Percentiles rank a stretch among this genome's conserved stretches.
Evolutionary conservation across 2,888 invertebrate species (phyloP).

Genomic region (Orthosia incerta): DNA sequence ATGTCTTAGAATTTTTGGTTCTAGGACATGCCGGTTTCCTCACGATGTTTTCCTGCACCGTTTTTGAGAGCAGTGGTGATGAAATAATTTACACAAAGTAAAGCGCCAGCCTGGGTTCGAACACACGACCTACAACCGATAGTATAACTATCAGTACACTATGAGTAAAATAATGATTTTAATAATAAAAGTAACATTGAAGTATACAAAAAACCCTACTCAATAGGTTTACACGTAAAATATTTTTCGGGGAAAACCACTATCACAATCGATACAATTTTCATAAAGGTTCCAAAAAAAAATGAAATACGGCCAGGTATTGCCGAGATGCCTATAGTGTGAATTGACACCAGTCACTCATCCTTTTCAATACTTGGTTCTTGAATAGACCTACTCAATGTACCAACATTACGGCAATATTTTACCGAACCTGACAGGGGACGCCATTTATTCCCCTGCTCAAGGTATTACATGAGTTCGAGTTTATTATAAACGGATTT

Average conservation of each 20-base stretch:
- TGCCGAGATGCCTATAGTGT: neutral
- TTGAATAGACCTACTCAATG: constrained; percentile 16
- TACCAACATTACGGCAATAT: constrained; percentile 39
- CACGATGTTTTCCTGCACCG: too few species aligned
- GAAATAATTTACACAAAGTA: too few species aligned
- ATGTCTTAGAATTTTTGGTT: too few species aligned
- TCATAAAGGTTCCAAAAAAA: constrained; percentile 1
- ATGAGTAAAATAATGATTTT: too few species aligned
- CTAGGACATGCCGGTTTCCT: too few species aligned
- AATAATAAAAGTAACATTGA: neutral
- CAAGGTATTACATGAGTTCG: constrained; percentile 7
- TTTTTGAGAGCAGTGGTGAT: too few species aligned
- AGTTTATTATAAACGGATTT: constrained; percentile 38
- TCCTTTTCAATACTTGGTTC: constrained; percentile 19
- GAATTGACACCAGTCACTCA: constrained; percentile 35
- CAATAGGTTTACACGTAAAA: neutral
- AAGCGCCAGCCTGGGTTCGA: too few species aligned
- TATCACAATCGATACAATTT: constrained; percentile 5
- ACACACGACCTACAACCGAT: too few species aligned
- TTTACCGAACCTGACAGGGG: constrained; percentile 42
- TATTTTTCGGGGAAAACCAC: neutral
- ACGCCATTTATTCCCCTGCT: constrained; percentile 5
- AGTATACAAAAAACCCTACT: neutral
- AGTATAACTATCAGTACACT: too few species aligned
- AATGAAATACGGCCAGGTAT: neutral